Evolutionary conservation across 2,888 invertebrate species (phyloP), one percentile per base, ranked within the genome.

Genomic region (Meandrusa payeni): DNA sequence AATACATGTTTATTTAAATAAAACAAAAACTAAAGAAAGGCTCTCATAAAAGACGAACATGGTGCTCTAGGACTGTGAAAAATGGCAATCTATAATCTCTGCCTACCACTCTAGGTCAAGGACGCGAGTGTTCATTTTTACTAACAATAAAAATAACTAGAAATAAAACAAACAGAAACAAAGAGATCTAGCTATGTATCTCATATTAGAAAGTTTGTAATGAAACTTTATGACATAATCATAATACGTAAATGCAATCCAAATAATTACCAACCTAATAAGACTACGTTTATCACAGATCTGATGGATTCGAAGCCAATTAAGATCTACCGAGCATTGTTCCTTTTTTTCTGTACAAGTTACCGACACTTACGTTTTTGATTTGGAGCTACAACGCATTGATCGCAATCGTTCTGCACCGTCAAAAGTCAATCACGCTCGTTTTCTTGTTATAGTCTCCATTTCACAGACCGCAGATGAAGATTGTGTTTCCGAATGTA

Each of bases 381-480:
- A 58, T 63, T 61, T 52, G 45, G 57, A 24, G 28, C 43, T 32
- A 32, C 41, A 51, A 37, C 52, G 55, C 52, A 53, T 44, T 39
- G 51, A 51, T 52, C 47, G 48, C 40, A 46, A 56, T 52, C 56
- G 42, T 54, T 56, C 55, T 50, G 34, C 52, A 17, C 50, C 53
- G 52, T 59, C 55, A 57, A 64, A 60, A 75, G 57, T 57, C 71
- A 71, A 78, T 75, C 68, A 64, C 55, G 53, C 51, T 65, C 57
- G 45, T 64, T 69, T 72, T 70, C 62, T 66, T 56, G 51, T 65
- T 65, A 61, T 61, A 66, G 69, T 68, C 59, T 57, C 51, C 58
- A 61, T 68, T 70, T 64, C 64, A 63, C 57, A 64, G 50, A 41
- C 57, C 54, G 46, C 46, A 50, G 54, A 54, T 47, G 60, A 55